Evolutionary conservation across 92 coral and sea anemone genomes (phyloP).

Genomic region (Umimayanthus kanabou): DNA sequence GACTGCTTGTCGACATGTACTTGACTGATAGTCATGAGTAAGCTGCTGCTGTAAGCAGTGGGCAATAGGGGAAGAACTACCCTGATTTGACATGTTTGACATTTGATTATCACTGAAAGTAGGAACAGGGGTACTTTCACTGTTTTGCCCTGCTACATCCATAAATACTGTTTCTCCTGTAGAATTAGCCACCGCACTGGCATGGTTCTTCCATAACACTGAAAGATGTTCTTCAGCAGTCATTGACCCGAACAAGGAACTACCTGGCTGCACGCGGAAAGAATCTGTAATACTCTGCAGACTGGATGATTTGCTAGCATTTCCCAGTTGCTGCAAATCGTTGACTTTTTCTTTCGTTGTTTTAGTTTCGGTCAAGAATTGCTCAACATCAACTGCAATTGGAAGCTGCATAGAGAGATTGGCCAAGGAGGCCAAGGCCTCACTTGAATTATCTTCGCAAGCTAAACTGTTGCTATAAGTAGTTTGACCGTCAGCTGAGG

Average conservation of each 20-base stretch:
- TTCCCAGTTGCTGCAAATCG: neutral
- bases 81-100: neutral
- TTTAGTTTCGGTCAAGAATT: neutral
- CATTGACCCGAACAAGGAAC: neutral
- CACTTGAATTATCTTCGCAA: conserved; percentile 6
- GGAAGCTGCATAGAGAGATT: conserved; percentile 9
- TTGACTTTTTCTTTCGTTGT: neutral
- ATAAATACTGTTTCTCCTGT: neutral
- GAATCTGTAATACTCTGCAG: neutral
- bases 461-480: neutral
- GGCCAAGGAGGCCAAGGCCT: conserved; percentile 24
- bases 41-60: neutral
- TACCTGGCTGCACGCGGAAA: neutral
- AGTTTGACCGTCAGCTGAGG: neutral
- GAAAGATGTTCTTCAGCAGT: conserved; percentile 42
- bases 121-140: neutral
- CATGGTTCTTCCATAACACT: conserved; percentile 31
- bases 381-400: conserved; percentile 12
- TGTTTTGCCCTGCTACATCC: neutral
- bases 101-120: neutral
- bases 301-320: neutral
- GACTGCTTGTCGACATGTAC: neutral
- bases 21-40: neutral
- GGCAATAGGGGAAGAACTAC: neutral
- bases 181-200: neutral